Percentiles rank a stretch among this genome's conserved stretches.
phyloP scores from a whole-genome alignment of 2,888 invertebrate species.

The Drosophila buzzatii region DNA sequence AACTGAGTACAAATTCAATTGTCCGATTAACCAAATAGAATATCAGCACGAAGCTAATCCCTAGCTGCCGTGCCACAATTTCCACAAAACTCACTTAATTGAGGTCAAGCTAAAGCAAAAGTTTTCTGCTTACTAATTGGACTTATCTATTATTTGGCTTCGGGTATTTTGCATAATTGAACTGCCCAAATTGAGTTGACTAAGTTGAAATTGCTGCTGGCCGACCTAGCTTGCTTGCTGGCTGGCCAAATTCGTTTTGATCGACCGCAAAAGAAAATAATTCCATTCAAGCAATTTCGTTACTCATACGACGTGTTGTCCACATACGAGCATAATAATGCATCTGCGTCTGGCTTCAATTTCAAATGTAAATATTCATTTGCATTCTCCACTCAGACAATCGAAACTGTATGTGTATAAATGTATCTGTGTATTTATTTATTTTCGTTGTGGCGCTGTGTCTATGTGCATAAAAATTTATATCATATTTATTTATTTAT shows the following conservation, averaged over 20 bases:
- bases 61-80: not conserved
- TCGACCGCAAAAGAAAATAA: slow-evolving; percentile 38
- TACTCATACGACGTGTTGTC: slow-evolving; percentile 15
- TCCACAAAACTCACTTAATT: slow-evolving; percentile 36
- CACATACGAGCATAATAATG: slow-evolving; percentile 4
- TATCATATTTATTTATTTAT: slow-evolving; percentile 12
- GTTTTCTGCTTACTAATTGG: slow-evolving; percentile 49
- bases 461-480: not conserved
- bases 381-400: slow-evolving; percentile 7
- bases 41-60: slow-evolving; percentile 33
- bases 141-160: slow-evolving; percentile 60
- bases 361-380: slow-evolving; percentile 17
- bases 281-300: slow-evolving; percentile 14
- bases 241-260: slow-evolving; percentile 14
- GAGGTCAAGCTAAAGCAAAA: slow-evolving; percentile 2
- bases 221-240: not conserved
- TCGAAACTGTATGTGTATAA: not conserved
- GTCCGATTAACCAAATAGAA: slow-evolving; percentile 9
- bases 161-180: slow-evolving; percentile 71
- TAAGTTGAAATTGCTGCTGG: slow-evolving; percentile 25
- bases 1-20: slow-evolving; percentile 2
- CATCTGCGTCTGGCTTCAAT: not conserved
- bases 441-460: not conserved
- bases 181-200: slow-evolving; percentile 53
- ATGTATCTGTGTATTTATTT: not conserved